A percentile compares a stretch with the other conserved stretches of the same genome.
Evolutionary conservation across 2,888 invertebrate species (phyloP).

Genomic region (Synergus laeviventris): DNA sequence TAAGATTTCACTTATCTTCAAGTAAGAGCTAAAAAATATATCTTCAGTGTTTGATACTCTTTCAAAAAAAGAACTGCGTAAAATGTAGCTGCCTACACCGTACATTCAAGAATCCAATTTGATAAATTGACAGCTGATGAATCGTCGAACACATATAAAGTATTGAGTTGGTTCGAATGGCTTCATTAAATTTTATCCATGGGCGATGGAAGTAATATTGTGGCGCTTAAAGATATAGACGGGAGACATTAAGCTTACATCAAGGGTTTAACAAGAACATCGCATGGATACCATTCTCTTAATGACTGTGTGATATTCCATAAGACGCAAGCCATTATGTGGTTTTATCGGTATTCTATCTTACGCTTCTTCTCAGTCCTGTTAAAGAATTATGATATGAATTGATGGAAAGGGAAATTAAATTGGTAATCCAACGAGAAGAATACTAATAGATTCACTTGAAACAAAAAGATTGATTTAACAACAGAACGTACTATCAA

Average conservation of each 20-base stretch:
- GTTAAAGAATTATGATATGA: constrained; percentile 20
- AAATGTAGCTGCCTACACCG: no score
- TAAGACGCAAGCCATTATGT: constrained; percentile 31
- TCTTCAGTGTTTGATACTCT: no score
- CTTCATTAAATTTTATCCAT: constrained; percentile 19
- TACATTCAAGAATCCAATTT: neutral
- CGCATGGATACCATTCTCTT: constrained; percentile 27
- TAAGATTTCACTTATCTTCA: no score
- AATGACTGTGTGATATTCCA: constrained; percentile 35
- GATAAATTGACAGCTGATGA: neutral
- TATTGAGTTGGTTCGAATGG: neutral
- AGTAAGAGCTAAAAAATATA: no score
- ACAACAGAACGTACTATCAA: neutral
- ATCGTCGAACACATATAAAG: neutral
- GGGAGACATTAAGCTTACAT: constrained; percentile 34
- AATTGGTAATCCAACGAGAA: neutral
- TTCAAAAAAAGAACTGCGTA: no score
- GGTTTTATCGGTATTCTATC: constrained; percentile 36
- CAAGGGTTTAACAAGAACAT: constrained; percentile 29
- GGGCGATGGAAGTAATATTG: constrained; percentile 19
- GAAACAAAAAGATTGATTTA: neutral
- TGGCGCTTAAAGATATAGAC: neutral
- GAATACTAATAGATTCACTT: constrained; percentile 11
- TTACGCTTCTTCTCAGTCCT: constrained; percentile 9
- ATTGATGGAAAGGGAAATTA: constrained; percentile 22